Percentiles rank a stretch among this genome's conserved stretches.
These are phyloP conservation scores for Phymorhynchus buccinoides DNA, from an alignment of 1,140 invertebrate genomes.

Conservation along the genomic window DNA sequence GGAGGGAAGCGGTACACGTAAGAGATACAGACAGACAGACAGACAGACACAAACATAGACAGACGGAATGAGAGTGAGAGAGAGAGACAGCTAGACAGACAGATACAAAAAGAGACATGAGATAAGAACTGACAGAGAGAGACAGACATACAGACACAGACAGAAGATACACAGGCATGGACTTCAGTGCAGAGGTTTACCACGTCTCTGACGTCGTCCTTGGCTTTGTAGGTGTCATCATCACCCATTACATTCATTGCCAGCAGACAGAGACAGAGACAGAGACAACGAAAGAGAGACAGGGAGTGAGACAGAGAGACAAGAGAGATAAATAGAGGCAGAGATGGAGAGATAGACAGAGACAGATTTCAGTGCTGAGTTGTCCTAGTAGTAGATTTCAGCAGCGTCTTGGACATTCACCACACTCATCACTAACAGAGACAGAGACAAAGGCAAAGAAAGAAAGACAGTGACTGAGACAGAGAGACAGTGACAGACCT, in stretches of 20 bases:
- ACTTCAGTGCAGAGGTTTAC: no score
- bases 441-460: background rate
- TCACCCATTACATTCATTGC: background rate
- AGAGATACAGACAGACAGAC: no score
- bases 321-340: no score
- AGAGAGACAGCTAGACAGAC: background rate
- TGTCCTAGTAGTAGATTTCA: conserved; percentile 4
- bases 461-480: conserved; percentile 13
- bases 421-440: conserved; percentile 28
- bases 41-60: no score
- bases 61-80: background rate
- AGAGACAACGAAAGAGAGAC: background rate
- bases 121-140: background rate
- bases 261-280: no score
- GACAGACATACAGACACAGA: conserved; percentile 15
- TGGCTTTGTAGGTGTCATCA: no score
- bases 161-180: conserved; percentile 26
- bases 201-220: no score
- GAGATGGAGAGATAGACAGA: no score
- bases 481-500: conserved; percentile 34
- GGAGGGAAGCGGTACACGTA: no score
- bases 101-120: background rate
- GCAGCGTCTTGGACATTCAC: conserved; percentile 26
- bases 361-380: conserved; percentile 30
- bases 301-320: no score